These are phyloP conservation scores for Athene cunicularia DNA, from an alignment of 2,113 vertebrate genomes.

Conservation along the genomic window DNA sequence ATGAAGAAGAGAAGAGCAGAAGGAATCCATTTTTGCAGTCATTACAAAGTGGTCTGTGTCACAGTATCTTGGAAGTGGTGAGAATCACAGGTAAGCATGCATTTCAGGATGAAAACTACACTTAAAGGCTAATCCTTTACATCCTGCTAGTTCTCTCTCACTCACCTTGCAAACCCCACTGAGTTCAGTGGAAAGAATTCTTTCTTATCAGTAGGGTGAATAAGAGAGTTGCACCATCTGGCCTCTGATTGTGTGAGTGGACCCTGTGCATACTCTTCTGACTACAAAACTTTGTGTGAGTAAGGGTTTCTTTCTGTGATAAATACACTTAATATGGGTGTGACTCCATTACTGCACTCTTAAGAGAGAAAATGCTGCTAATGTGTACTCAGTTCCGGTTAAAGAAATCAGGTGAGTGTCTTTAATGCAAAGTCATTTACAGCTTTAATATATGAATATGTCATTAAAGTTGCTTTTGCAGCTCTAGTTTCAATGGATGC, in stretches of 20 bases:
- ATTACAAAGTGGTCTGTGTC: neutral
- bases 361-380: neutral
- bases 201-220: neutral
- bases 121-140: neutral
- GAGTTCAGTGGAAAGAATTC: neutral
- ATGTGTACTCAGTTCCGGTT: neutral
- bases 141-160: neutral
- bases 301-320: neutral
- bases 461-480: neutral
- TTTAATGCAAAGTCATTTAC: neutral
- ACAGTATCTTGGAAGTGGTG: neutral
- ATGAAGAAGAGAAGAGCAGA: neutral
- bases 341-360: neutral
- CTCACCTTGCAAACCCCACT: neutral
- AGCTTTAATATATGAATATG: neutral
- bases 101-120: neutral
- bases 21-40: neutral
- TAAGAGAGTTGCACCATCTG: neutral
- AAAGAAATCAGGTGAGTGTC: neutral
- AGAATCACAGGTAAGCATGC: neutral
- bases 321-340: neutral
- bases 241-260: neutral
- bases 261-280: neutral
- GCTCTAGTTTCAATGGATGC: neutral
- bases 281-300: neutral